phyloP scores from a whole-genome alignment of 2,113 vertebrate species.

The Oriolus oriolus region DNA sequence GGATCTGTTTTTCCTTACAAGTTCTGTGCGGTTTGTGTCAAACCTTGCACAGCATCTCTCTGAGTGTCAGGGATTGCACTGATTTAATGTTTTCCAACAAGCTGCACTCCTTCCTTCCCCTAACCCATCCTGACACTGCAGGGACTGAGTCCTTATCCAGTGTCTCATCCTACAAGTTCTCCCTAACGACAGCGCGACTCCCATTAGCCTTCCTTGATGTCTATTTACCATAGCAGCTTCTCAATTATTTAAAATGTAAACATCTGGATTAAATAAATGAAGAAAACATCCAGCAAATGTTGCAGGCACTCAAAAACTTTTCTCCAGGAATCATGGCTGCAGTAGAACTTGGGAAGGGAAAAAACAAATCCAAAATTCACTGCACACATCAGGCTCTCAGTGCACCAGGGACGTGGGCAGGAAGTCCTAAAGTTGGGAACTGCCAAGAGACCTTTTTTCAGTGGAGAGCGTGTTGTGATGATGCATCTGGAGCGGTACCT shows the following conservation, averaged over 20 bases:
- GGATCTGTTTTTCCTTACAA: neutral
- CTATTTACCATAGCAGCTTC: constrained; percentile 47
- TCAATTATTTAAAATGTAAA: constrained; percentile 67
- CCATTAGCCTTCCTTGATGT: constrained; percentile 55
- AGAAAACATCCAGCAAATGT: constrained; percentile 34
- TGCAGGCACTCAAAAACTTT: neutral
- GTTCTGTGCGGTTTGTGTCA: neutral
- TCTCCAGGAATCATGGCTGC: neutral
- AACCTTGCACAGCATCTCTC: neutral
- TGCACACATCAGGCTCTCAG: neutral
- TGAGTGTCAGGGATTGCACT: neutral
- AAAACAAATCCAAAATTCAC: neutral
- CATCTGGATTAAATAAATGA: constrained; percentile 60
- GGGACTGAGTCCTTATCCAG: neutral
- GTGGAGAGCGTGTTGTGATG: neutral
- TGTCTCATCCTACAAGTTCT: neutral
- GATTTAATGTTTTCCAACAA: neutral
- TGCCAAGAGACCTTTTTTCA: neutral
- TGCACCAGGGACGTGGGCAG: neutral
- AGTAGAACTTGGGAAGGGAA: neutral
- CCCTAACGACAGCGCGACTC: constrained; percentile 21
- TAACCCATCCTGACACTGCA: constrained; percentile 15
- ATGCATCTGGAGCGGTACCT: neutral
- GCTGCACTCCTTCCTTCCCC: neutral
- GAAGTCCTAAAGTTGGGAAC: neutral